These are phyloP conservation scores for Drosophila pegasa DNA, from an alignment of 2,888 invertebrate species.

Conservation along the genomic window DNA sequence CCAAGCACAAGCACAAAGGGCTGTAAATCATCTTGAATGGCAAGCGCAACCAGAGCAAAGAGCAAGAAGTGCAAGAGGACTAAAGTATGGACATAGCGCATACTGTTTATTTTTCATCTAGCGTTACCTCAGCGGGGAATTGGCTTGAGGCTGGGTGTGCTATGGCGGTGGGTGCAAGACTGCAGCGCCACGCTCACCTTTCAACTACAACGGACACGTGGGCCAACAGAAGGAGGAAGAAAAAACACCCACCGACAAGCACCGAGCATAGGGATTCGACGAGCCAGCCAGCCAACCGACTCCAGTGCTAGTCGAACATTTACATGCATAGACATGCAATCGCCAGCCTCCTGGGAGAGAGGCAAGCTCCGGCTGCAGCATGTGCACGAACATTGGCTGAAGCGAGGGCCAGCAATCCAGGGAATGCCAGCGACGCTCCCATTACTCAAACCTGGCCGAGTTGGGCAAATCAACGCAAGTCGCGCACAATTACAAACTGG, in stretches of 20 bases:
- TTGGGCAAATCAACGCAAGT: constrained; percentile 52
- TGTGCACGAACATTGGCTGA: constrained; percentile 18
- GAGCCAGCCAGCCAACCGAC: constrained; percentile 10
- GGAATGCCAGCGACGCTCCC: constrained; percentile 47
- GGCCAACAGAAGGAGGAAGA: constrained; percentile 61
- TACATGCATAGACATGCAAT: constrained; percentile 70
- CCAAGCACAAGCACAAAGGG: constrained; percentile 34
- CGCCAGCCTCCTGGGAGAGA: constrained; percentile 15
- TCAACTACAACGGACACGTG: constrained; percentile 78
- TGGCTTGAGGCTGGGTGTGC: constrained; percentile 10
- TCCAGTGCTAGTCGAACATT: constrained; percentile 57
- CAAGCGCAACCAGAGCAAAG: constrained; percentile 30
- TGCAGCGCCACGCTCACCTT: constrained; percentile 65
- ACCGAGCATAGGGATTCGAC: constrained; percentile 15
- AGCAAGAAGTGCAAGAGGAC: constrained; percentile 4
- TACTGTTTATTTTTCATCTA: constrained; percentile 80
- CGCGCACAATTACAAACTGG: constrained; percentile 64
- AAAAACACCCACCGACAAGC: constrained; percentile 18
- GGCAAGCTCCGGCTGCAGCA: constrained; percentile 2
- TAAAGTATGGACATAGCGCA: constrained; percentile 52
- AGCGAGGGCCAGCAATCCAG: constrained; percentile 20
- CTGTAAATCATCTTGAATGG: constrained; percentile 74
- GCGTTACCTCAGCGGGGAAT: constrained; percentile 32
- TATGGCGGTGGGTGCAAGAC: constrained; percentile 11
- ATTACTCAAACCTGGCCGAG: constrained; percentile 39